A percentile compares a stretch with the other conserved stretches of the same genome.
These are phyloP conservation scores for Syngnathus scovelli DNA, from an alignment of 2,113 vertebrate genomes.

Conservation along the genomic window DNA sequence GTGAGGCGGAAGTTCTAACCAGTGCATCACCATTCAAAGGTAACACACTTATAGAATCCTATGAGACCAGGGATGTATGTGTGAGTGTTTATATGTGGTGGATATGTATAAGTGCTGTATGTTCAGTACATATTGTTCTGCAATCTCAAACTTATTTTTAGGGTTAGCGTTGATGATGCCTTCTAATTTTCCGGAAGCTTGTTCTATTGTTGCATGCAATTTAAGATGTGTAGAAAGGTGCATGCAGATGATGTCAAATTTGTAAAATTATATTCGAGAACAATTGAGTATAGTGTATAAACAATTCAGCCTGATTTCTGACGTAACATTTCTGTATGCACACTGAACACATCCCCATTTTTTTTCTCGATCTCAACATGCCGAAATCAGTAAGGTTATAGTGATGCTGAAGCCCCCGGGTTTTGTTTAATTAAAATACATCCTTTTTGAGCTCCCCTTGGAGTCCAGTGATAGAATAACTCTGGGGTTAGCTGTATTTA, in stretches of 20 bases:
- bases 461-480: constrained; percentile 61
- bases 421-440: constrained; percentile 64
- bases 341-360: background rate
- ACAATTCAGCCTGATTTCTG: constrained; percentile 1
- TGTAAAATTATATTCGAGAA: background rate
- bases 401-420: constrained; percentile 49
- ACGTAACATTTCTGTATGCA: constrained; percentile 14
- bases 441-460: constrained; percentile 52
- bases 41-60: too few relatives aligned
- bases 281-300: background rate
- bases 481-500: constrained; percentile 59
- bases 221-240: too few relatives aligned
- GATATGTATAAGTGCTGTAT: too few relatives aligned
- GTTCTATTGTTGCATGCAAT: background rate
- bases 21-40: too few relatives aligned
- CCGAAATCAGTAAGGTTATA: constrained; percentile 32
- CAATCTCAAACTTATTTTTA: too few relatives aligned
- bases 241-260: background rate
- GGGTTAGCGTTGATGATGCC: background rate
- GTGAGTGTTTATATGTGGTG: too few relatives aligned
- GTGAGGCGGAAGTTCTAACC: too few relatives aligned
- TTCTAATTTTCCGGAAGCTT: background rate
- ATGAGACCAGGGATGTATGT: too few relatives aligned
- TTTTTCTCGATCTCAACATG: constrained; percentile 17
- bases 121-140: too few relatives aligned